A percentile compares a stretch with the other conserved stretches of the same genome.
Evolutionary conservation across 2,797 vertebrate species (phyloP).

Genomic region (Ara ararauna): DNA sequence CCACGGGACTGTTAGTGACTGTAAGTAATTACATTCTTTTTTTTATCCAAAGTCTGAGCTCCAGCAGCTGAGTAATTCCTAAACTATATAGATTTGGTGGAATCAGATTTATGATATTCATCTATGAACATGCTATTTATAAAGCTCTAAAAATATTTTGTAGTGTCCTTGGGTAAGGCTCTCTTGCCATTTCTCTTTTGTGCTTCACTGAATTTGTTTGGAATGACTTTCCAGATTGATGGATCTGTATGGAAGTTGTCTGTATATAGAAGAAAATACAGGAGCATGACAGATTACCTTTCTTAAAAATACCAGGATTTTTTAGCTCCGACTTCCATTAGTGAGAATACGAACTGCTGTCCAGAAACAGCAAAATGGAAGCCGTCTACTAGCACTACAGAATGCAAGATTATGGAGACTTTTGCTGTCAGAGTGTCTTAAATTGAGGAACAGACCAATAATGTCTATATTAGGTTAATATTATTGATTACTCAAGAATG

Average conservation of each 20-base stretch:
- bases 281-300: neutral
- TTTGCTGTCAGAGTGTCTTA: neutral
- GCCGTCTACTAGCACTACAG: neutral
- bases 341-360: neutral
- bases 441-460: neutral
- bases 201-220: slow-evolving; percentile 8
- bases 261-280: neutral
- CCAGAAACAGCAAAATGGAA: neutral
- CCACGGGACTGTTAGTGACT: slow-evolving; percentile 21
- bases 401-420: neutral
- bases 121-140: slow-evolving; percentile 1
- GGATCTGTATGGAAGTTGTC: neutral
- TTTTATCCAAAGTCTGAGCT: slow-evolving; percentile 45
- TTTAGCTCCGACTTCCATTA: neutral
- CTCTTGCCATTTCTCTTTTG: neutral
- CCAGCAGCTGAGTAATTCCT: slow-evolving; percentile 23
- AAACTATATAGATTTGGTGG: neutral
- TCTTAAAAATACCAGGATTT: neutral
- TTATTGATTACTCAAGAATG: neutral
- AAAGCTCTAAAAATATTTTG: neutral
- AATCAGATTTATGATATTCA: neutral
- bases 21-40: slow-evolving; percentile 64
- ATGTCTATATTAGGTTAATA: neutral
- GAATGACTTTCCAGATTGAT: neutral
- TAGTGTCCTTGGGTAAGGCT: neutral